These are phyloP conservation scores for Limosa lapponica DNA, from an alignment of 2,797 vertebrate genomes.

Conservation along the genomic window DNA sequence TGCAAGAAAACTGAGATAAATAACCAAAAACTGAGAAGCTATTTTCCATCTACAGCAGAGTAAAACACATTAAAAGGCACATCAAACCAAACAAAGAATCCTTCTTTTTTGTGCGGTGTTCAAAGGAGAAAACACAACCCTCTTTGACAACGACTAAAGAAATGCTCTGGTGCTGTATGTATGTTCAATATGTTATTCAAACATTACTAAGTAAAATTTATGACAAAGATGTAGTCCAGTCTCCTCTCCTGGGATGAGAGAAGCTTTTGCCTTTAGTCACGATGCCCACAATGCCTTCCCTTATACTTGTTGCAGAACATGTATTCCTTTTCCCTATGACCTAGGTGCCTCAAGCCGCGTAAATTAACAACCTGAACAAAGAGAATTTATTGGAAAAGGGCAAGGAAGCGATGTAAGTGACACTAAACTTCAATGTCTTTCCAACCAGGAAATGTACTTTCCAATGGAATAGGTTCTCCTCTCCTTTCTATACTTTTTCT, in stretches of 20 bases:
- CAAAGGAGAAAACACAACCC: not conserved
- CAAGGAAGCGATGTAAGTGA: not conserved
- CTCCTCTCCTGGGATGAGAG: not conserved
- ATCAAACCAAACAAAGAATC: not conserved
- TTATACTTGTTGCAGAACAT: not conserved
- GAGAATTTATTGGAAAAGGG: not conserved
- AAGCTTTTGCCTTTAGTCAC: not conserved
- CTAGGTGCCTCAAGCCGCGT: not conserved
- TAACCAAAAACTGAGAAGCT: not conserved
- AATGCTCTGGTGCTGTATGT: not conserved
- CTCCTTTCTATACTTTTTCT: not conserved
- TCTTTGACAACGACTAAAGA: not conserved
- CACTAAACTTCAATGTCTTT: not conserved
- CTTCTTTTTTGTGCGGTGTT: not conserved
- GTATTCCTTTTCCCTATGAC: not conserved
- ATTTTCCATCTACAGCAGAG: not conserved
- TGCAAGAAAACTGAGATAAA: not conserved
- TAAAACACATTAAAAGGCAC: not conserved
- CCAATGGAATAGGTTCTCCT: not conserved
- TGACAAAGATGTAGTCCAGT: not conserved
- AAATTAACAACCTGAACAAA: not conserved
- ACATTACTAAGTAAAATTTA: not conserved
- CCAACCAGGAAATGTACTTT: constrained; percentile 16
- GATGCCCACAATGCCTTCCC: not conserved
- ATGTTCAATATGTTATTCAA: not conserved